These are phyloP conservation scores for Arctia plantaginis DNA, from an alignment of 2,888 invertebrate genomes.

Conservation along the genomic window DNA sequence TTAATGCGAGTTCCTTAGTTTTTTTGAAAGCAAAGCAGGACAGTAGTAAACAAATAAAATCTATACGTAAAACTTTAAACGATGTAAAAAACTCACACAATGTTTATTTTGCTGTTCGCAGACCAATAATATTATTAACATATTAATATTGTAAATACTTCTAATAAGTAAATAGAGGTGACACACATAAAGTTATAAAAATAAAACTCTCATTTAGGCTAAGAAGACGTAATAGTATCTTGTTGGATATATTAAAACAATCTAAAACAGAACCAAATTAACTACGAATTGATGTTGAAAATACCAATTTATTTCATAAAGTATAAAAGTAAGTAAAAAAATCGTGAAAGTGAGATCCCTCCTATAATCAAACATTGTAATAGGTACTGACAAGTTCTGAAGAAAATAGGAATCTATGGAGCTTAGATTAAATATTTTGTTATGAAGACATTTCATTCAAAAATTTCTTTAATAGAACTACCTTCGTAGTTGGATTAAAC, in stretches of 20 bases:
- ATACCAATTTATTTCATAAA: neutral
- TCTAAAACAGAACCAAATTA: neutral
- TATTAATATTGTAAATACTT: conserved; percentile 46
- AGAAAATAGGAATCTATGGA: too few species aligned
- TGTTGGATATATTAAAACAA: conserved; percentile 25
- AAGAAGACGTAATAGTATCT: conserved; percentile 38
- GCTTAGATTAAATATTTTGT: too few species aligned
- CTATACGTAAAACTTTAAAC: conserved; percentile 17
- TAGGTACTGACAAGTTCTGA: too few species aligned
- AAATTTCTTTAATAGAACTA: too few species aligned
- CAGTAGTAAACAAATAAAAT: neutral
- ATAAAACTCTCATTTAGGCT: conserved; percentile 42
- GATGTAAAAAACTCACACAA: conserved; percentile 33
- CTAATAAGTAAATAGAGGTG: conserved; percentile 49
- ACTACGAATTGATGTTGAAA: neutral
- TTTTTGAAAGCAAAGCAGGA: neutral
- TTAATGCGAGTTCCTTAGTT: neutral
- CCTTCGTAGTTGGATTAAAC: neutral
- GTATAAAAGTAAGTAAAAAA: neutral
- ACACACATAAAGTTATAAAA: conserved; percentile 46
- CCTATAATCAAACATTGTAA: too few species aligned
- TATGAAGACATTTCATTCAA: too few species aligned
- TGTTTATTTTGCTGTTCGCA: conserved; percentile 54
- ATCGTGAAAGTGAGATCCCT: too few species aligned
- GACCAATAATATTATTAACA: conserved; percentile 51